Conservation (phyloP, 1,140 invertebrate species). For the Schlechtendalia chinensis region DNA sequence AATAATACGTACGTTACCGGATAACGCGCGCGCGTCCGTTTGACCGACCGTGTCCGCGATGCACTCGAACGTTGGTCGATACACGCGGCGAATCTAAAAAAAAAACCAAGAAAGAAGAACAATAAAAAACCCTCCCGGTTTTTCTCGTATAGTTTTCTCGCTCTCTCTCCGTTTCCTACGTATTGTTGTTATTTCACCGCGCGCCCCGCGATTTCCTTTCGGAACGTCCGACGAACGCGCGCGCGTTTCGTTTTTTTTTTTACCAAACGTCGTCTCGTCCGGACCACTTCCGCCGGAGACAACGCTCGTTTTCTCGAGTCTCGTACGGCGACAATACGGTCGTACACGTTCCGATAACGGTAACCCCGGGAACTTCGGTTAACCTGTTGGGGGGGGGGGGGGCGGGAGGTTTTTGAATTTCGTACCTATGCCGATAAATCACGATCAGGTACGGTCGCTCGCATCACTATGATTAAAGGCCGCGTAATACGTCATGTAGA, state of each 20-base stretch:
- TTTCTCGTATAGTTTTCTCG: background rate
- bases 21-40: background rate
- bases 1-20: background rate
- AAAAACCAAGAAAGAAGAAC: background rate
- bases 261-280: background rate
- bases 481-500: too few relatives aligned
- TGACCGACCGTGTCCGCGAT: constrained; percentile 23
- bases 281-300: constrained; percentile 13
- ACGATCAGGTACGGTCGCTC: too few relatives aligned
- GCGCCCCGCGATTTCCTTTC: too few relatives aligned
- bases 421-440: too few relatives aligned
- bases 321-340: background rate
- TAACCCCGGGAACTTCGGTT: too few relatives aligned
- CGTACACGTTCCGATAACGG: background rate
- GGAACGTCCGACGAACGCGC: background rate
- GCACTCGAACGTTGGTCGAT: too few relatives aligned
- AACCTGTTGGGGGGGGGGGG: too few relatives aligned
- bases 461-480: too few relatives aligned
- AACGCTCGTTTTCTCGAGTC: background rate
- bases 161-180: too few relatives aligned
- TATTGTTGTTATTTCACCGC: too few relatives aligned
- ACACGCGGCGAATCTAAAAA: too few relatives aligned
- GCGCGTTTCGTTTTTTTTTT: background rate
- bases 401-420: too few relatives aligned
- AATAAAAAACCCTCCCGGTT: background rate